Base-by-base conservation (phyloP, 2,888 invertebrate species). In the Hydropsyche betteni region DNA sequence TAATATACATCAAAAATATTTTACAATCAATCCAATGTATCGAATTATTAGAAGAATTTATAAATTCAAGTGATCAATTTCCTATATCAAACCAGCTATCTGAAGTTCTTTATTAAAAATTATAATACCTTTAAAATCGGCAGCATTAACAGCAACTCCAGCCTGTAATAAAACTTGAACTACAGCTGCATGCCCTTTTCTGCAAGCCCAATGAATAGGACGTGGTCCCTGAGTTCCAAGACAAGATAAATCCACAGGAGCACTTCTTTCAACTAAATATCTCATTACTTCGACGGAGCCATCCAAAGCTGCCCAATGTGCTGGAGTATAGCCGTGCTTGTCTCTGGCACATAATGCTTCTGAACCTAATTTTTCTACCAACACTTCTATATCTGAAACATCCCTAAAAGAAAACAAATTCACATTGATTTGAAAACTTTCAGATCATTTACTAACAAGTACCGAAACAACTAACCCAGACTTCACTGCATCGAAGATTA, bases 181-280 rank as follows among this genome's bases (percentile, higher is more conserved):
- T 16, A 96, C 92, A 0, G 94, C 94, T 0, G 96, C 93, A 82
- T 97, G 96, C 0, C 97, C 97, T 83, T 97, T 96, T 53, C 96
- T 90, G 82, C 96, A 96, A 0, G 97, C 96, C 97, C 97, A 97
- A 83, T 97, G 97, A 79, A 97, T 95, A 0, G 97, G 97, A 36
- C 94, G 89, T 0, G 96, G 96, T 0, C 96, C 96, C 86, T 95
- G 93, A 0, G 94, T 95, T 69, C 96, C 95, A 69, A 95, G 87
- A 81, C 96, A 96, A 0, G 95, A 93, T 55, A 95, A 88, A 85
- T 97, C 95, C 5, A 96, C 91, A 0, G 95, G 94, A 3, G 94
- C 94, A 34, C 91, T 93, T 73, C 93, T 87, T 82, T 96, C 95
- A 14, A 96, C 91, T 74, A 97, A 88, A 82, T 94, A 95, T 5